Conservation (phyloP, 2,113 vertebrate genomes). For the Globicephala melas region DNA sequence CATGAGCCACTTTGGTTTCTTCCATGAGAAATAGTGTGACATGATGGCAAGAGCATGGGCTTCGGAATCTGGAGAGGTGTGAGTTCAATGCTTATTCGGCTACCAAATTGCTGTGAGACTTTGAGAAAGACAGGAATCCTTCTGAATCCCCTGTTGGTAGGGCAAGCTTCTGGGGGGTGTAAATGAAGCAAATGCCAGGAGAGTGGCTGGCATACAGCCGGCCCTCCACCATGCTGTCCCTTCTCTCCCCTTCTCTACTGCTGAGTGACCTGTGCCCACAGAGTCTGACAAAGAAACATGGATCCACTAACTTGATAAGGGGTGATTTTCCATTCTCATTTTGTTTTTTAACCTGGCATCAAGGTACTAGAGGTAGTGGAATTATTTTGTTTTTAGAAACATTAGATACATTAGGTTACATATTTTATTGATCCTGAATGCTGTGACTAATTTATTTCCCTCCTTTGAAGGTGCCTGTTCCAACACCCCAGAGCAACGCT, state of each 20-base stretch:
- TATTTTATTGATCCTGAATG: constrained; percentile 50
- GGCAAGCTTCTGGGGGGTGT: neutral
- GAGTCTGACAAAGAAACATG: neutral
- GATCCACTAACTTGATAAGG: neutral
- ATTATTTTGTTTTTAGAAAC: constrained; percentile 59
- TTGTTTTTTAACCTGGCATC: neutral
- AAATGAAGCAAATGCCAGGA: neutral
- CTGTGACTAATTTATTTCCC: constrained; percentile 53
- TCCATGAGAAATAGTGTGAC: neutral
- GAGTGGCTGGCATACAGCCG: neutral
- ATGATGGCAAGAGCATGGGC: neutral
- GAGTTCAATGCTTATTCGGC: neutral
- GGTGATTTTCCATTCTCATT: neutral
- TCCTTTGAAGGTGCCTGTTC: constrained; percentile 51
- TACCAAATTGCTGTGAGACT: neutral
- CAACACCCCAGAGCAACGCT: constrained; percentile 7
- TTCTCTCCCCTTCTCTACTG: neutral
- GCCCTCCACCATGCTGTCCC: accelerated
- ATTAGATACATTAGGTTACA: constrained; percentile 56
- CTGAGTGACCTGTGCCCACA: neutral
- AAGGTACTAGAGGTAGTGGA: neutral
- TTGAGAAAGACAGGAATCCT: neutral
- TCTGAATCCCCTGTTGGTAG: neutral
- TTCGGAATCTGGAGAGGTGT: neutral
- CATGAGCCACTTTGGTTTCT: neutral